Conservation (phyloP, 2,113 vertebrate genomes). For the Psittacara wagleri region DNA sequence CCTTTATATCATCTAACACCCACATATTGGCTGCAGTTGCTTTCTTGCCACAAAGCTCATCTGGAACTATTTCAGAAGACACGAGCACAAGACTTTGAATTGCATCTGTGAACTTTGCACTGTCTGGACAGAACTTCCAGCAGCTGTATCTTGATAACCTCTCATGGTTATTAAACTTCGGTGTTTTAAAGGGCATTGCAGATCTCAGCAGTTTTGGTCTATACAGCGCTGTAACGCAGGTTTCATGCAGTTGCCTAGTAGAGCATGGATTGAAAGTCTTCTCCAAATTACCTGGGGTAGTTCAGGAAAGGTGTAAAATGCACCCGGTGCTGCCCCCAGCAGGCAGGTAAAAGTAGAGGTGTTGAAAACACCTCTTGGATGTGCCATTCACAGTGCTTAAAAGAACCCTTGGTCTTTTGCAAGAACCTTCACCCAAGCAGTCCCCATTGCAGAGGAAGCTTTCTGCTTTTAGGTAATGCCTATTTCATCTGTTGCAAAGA, state of each 20-base stretch:
- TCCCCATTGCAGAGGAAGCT: background rate
- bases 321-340: slow-evolving; percentile 33
- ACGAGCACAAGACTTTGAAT: background rate
- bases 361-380: background rate
- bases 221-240: background rate
- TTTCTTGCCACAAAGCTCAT: background rate
- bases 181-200: background rate
- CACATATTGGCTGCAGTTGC: background rate
- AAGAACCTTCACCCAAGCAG: background rate
- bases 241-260: background rate
- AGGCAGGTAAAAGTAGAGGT: background rate
- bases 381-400: background rate
- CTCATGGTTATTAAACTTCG: background rate
- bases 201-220: background rate
- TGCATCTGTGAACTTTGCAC: background rate
- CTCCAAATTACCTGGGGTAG: background rate
- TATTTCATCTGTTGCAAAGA: slow-evolving; percentile 34
- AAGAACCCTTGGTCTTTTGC: background rate
- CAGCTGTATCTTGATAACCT: background rate
- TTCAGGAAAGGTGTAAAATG: background rate
- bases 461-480: slow-evolving; percentile 11
- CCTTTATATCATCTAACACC: background rate
- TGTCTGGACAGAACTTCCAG: background rate
- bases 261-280: background rate
- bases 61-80: background rate